Evolutionary conservation across 1,140 invertebrate genomes (phyloP), one percentile per base, ranked within the genome.

Genomic region (Drosophila mayri): DNA sequence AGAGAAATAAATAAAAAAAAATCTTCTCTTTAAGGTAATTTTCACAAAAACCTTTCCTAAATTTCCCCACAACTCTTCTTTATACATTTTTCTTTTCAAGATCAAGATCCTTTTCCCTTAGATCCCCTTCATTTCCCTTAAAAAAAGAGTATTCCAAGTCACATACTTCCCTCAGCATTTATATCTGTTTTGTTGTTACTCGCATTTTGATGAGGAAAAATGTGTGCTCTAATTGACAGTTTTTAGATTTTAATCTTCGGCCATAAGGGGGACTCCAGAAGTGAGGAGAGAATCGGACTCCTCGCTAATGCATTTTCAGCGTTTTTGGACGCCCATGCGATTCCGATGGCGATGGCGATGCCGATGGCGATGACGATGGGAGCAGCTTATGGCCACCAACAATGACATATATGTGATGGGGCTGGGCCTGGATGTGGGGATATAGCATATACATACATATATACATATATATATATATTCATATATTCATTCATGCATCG

Each of bases 141-240:
- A 25, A 20, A 4, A 14, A 2, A 66, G 68, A 1, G 52, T 30
- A 72, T 72, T 8, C 2, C 0, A 14, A 35, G 43, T 47, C 73
- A 41, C 8, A 7, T 59, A n/a, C 12, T 6, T 0, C 2, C 2
- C 16, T 8, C 8, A 18, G 1, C 37, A 55, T 38, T 43, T 22
- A 37, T 30, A 43, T 67, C 54, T 55, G 32, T 43, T 52, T 55
- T 66, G 72, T 76, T 84, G 76, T 78, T 81, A 68, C 70, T 79
- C 58, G 47, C 76, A 50, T 88, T 88, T 90, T 88, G 84, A 88
- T 90, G 85, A 88, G 81, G 85, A 88, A 90, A 88, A 88, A 88
- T 88, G 84, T 87, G 84, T 87, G 84, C 84, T 90, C 84, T 88
- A 88, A 88, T 88, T 88, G 84, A 88, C 84, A 88, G 84, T 88